Percentiles rank a stretch among this genome's conserved stretches.
Conservation (phyloP, 2,888 invertebrate genomes). For the Pristionchus fissidentatus region DNA sequence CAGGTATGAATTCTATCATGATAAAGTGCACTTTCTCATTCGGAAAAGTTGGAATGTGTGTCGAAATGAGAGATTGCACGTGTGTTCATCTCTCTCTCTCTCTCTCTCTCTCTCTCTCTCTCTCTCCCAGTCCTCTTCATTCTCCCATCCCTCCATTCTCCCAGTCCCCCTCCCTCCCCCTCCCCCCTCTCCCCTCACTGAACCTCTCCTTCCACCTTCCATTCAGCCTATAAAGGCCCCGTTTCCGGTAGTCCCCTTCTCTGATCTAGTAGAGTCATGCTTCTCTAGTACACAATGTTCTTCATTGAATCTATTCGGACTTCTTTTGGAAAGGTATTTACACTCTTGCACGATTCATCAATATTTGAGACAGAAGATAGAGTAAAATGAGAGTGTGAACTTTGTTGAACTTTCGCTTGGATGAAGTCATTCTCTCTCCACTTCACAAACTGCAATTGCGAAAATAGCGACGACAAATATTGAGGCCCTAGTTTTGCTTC, state of each 20-base stretch:
- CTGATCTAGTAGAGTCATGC: neutral
- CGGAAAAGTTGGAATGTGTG: neutral
- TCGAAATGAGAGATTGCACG: neutral
- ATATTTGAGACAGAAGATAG: too few species aligned
- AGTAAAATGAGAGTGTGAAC: too few species aligned
- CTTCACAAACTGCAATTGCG: neutral
- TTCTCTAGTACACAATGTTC: conserved; percentile 22
- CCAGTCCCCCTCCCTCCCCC: neutral
- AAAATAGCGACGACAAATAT: neutral
- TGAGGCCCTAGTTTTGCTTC: neutral
- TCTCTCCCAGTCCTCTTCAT: neutral
- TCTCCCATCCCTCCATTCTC: too few species aligned
- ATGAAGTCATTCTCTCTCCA: neutral
- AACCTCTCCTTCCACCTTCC: neutral
- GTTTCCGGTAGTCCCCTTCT: neutral
- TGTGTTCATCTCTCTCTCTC: too few species aligned
- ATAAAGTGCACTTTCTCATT: neutral
- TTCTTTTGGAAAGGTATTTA: conserved; percentile 33
- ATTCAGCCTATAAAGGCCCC: conserved; percentile 34
- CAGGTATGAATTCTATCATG: neutral
- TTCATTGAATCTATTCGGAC: conserved; percentile 19
- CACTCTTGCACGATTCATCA: too few species aligned
- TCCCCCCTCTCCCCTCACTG: neutral
- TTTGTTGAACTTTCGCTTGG: too few species aligned
- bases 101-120: conserved; percentile 26